Percentiles rank a stretch among this genome's conserved stretches.
Conservation (phyloP, 2,797 vertebrate species). For the Poeciliopsis gracilis region DNA sequence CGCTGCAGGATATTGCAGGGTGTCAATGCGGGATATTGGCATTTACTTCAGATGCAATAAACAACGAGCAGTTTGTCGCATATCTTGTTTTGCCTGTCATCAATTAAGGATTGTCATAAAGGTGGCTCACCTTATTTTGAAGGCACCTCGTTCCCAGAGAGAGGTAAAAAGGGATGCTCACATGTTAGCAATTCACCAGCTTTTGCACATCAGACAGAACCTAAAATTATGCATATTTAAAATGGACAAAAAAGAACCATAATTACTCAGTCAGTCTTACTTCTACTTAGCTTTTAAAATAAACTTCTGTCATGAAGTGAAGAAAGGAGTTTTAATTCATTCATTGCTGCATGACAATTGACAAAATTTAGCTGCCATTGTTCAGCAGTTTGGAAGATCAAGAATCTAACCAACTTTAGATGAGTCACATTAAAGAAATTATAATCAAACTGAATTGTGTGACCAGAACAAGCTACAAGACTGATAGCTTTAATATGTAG, state of each 20-base stretch:
- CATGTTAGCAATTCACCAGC: background rate
- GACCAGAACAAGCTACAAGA: background rate
- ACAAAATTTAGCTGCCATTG: background rate
- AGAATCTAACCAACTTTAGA: background rate
- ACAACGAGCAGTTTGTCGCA: background rate
- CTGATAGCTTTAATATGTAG: background rate
- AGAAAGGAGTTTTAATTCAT: background rate
- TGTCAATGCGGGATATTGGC: no score
- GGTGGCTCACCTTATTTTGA: background rate
- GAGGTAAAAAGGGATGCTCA: background rate
- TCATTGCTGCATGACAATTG: background rate
- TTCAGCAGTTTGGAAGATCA: background rate
- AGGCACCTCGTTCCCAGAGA: background rate
- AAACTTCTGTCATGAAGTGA: background rate
- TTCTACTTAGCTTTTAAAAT: background rate
- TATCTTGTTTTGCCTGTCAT: background rate
- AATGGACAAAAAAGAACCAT: background rate
- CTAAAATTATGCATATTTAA: background rate
- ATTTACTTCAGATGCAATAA: background rate
- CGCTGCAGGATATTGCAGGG: no score
- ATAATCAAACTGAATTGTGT: background rate
- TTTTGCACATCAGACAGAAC: background rate
- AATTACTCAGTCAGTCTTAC: background rate
- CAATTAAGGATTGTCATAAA: background rate
- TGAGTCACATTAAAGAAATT: background rate